phyloP scores from a whole-genome alignment of 2,797 vertebrate species.

The Thripadectes ignobilis region DNA sequence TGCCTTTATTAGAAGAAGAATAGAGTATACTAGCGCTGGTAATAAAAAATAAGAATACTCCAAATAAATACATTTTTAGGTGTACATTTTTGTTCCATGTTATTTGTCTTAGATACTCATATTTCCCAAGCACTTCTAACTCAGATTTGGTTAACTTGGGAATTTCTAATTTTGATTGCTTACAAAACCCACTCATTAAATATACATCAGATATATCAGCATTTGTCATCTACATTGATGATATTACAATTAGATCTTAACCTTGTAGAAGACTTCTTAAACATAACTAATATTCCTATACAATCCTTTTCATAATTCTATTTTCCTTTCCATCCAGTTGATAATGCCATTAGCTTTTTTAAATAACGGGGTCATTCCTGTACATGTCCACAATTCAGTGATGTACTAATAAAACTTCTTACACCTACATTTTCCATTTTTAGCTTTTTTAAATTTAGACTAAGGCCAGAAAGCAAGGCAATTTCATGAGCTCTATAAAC shows the following conservation, averaged over 20 bases:
- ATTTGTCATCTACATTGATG: not conserved
- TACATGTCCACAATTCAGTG: not conserved
- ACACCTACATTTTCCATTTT: not conserved
- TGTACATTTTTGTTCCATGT: not conserved
- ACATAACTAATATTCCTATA: not conserved
- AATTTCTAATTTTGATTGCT: not conserved
- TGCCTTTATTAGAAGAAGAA: not conserved
- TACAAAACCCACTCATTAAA: not conserved
- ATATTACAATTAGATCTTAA: constrained; percentile 4
- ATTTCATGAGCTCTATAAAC: not conserved
- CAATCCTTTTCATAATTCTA: not conserved
- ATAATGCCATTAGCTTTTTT: constrained; percentile 4
- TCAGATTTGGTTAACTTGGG: not conserved
- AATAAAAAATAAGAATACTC: not conserved
- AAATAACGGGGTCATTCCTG: not conserved
- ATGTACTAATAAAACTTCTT: not conserved
- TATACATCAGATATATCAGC: not conserved
- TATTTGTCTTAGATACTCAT: not conserved
- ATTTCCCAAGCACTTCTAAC: not conserved
- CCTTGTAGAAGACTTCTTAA: not conserved
- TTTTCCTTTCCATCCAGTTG: not conserved
- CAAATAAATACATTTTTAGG: not conserved
- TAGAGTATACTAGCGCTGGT: not conserved
- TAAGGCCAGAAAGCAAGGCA: not conserved
- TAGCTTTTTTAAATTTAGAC: not conserved